Evolutionary conservation across 2,797 vertebrate species (phyloP), one percentile per base, ranked within the genome.

Genomic region (Enteromius mattozi): DNA sequence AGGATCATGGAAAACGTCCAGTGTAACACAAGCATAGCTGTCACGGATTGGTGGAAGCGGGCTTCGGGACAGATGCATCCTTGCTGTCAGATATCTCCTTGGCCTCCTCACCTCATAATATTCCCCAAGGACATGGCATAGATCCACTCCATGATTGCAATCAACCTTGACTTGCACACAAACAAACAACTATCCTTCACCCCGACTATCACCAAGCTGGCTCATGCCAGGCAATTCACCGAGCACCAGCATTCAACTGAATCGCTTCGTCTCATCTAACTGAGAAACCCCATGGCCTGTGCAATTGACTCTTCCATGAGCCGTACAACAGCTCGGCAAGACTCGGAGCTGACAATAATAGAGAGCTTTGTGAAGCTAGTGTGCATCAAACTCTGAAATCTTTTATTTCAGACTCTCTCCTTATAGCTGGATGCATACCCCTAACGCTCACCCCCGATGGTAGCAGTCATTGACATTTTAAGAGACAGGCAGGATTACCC

Each of bases 111-210:
- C 74, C 86, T 82, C 78, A 7, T 66, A 65, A 70, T 75, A 68
- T 82, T 85, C 81, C 84, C 71, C 65, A 81, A 71, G 81, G 82
- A 83, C 80, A 74, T 81, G 47, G 59, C 76, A 83, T 54, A 81
- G 87, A 82, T 87, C 78, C 72, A 63, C 42, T 56, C 30, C 74
- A 61, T 74, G 83, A 72, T 70, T 79, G 79, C 82, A 83, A 86
- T 86, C 87, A 88, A 76, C 78, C 86, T 84, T 84, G 83, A 79
- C 80, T 78, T 86, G 56, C 65, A 77, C 75, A 71, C 83, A 88
- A 87, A 90, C 80, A 90, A 88, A 87, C 78, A 86, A 33, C 77
- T 80, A 76, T 86, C 81, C 65, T 79, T 90, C 75, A 83, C 83
- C 75, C 33, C 8, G 21, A 24, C 75, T 45, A 69, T 82, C 54